Base-by-base conservation (phyloP, 2,888 invertebrate species). In the Ceriagrion tenellum region DNA sequence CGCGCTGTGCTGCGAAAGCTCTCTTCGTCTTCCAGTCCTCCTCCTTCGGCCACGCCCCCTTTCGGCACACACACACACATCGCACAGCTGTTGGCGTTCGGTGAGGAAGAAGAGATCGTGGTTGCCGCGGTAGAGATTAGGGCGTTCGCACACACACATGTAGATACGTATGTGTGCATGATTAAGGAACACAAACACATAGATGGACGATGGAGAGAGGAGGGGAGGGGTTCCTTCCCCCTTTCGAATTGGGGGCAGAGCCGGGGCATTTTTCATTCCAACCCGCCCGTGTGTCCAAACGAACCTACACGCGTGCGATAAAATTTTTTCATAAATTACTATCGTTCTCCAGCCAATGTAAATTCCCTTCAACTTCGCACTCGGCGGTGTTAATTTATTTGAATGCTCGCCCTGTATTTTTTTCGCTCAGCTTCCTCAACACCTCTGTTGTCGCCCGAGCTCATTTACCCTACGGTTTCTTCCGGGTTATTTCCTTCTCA, bases 71-170 rank as follows among this genome's bases (percentile, higher is more conserved):
- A 20, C 20, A 93, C 69, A 69, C 74, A n/a, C n/a, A n/a, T n/a
- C n/a, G n/a, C 93, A 47, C 69, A 93, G 93, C 63, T 93, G 93
- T 69, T 69, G 93, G 69, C 69, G 93, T 69, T 63, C 40, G 93
- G 47, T 26, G 40, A 35, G 63, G 47, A 47, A 40, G n/a, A n/a
- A n/a, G n/a, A n/a, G 63, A 69, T 35, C 26, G 13, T 16, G 69
- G 69, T 47, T 23, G 47, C 47, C 35, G 26, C n/a, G 47, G 18
- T 47, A 47, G 47, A 47, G 88, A 40, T 47, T 47, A 40, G 0
- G 40, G 88, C 40, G 88, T 40, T n/a, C 69, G 1, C 69, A 8
- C n/a, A 3, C 26, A 69, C 4, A 69, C n/a, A 69, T 26, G n/a
- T n/a, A 26, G 6, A 69, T 0, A 26, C 6, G 8, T 69, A 12